Evolutionary conservation across 1,140 invertebrate species (phyloP), one percentile per base, ranked within the genome.

Genomic region (Vanessa tameamea): DNA sequence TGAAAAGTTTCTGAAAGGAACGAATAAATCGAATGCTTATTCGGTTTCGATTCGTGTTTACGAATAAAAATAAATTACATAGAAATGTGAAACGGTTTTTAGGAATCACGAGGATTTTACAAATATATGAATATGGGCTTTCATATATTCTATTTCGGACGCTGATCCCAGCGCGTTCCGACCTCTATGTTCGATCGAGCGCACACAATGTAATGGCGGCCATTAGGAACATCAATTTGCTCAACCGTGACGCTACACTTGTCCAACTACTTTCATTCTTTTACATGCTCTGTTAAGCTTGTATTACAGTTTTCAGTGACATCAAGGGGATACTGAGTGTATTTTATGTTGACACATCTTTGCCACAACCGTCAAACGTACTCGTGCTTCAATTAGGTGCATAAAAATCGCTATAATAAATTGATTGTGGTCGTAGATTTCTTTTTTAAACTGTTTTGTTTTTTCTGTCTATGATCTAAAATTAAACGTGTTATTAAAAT

Each of bases 161-260:
- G 78, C 63, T 84, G 85, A 83, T 88, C 84, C 76, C 72, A 70
- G 71, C 65, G 65, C 75, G 15, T 70, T 79, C 20, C 79, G 82
- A 83, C 87, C 89, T 86, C 86, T 82, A 74, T 84, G 87, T 87
- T 83, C 86, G 84, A 87, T 88, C 78, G 83, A 83, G 81, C 84
- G 85, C 83, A 83, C 86, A 85, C 85, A 87, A 86, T 86, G 84
- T 84, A 90, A 91, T 89, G 87, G 88, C 81, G 37, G 82, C 85
- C 87, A 91, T 91, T 91, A 91, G 80, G 81, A 77, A 82, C 87
- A 90, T 90, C 85, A 88, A 88, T 86, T 89, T 84, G 86, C 81
- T 89, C 75, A 86, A 82, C 78, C 87, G 86, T 88, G 82, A 87
- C 82, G 79, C 71, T 87, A 88, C 84, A 86, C 82, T 87, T 85